phyloP scores from a whole-genome alignment of 2,113 vertebrate species.

The Hiodon alosoides region DNA sequence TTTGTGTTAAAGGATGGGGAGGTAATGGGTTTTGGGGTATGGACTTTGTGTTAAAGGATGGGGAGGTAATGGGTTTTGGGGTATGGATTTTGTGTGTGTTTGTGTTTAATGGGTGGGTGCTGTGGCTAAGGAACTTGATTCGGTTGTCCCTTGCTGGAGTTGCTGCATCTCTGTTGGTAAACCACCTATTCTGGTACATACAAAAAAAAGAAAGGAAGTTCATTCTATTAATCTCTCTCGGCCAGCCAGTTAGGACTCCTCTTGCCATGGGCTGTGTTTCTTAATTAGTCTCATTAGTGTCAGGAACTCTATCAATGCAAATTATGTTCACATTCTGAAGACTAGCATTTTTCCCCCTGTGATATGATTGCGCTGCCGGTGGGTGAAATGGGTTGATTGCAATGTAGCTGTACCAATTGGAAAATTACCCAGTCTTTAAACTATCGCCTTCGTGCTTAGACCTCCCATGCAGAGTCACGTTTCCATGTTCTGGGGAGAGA shows the following conservation, averaged over 20 bases:
- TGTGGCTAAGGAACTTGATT: no score
- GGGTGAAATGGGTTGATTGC: slow-evolving; percentile 25
- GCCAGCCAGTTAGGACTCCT: slow-evolving; percentile 15
- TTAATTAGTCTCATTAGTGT: slow-evolving; percentile 27
- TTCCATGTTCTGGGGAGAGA: slow-evolving; percentile 5
- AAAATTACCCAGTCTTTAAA: slow-evolving; percentile 4
- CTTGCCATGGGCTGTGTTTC: slow-evolving; percentile 18
- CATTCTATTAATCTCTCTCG: background rate
- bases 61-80: background rate
- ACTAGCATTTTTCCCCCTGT: background rate
- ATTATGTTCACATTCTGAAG: slow-evolving; percentile 4
- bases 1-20: background rate
- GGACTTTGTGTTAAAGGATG: no score
- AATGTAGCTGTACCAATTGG: slow-evolving; percentile 29
- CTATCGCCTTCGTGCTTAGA: slow-evolving; percentile 24
- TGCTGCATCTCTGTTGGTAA: background rate
- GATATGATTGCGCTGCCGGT: slow-evolving; percentile 3
- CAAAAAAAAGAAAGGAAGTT: background rate
- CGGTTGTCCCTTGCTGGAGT: background rate
- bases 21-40: background rate
- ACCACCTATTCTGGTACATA: background rate
- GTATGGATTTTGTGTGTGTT: background rate
- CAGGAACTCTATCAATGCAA: slow-evolving; percentile 22
- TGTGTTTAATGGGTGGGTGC: background rate
- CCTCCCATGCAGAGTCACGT: slow-evolving; percentile 8